Base-by-base conservation (phyloP, 2,797 vertebrate species). In the Chloroceryle inda region DNA sequence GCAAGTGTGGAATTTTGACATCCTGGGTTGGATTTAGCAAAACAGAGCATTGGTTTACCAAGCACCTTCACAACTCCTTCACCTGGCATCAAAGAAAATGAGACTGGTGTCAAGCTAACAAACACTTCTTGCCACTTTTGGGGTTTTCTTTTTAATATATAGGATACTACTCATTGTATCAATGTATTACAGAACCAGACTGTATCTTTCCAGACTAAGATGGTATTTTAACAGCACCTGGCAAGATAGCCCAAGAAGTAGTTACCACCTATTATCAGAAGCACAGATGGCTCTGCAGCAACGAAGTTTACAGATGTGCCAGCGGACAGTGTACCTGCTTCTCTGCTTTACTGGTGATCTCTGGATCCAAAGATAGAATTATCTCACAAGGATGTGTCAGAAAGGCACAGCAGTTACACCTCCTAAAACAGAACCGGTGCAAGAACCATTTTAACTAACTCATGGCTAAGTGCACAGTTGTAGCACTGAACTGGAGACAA, bases 321-420 rank as follows among this genome's bases (percentile, higher is more conserved):
- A 90, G 96, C 92, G 58, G 95, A 93, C 72, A 88, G 42, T 79
- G 37, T 40, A 53, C 29, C 93, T 90, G 71, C 80, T 97, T 66
- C 69, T 50, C 86, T 86, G 67, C 73, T 97, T 85, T 85, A 75
- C 81, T 15, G 58, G 44, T 29, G 23, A 90, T 29, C 40, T 56
- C n/a, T 1, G 10, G 21, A 83, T 38, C 20, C 35, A 75, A 56
- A 64, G 55, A 47, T 11, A 50, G 71, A 79, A 56, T 13, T 13
- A 77, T 17, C 40, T 50, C 12, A 35, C 0, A 0, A 59, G 52
- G 8, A 35, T 27, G 67, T 1, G 4, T 62, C 19, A 73, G 27
- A 85, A 81, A 62, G 26, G 40, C 40, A 77, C 0, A 88, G 76
- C 31, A 61, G 63, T 35, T 68, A 61, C 23, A 64, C 10, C 69